These are phyloP conservation scores for Poecilia picta DNA, from an alignment of 2,797 vertebrate genomes.

Conservation along the genomic window DNA sequence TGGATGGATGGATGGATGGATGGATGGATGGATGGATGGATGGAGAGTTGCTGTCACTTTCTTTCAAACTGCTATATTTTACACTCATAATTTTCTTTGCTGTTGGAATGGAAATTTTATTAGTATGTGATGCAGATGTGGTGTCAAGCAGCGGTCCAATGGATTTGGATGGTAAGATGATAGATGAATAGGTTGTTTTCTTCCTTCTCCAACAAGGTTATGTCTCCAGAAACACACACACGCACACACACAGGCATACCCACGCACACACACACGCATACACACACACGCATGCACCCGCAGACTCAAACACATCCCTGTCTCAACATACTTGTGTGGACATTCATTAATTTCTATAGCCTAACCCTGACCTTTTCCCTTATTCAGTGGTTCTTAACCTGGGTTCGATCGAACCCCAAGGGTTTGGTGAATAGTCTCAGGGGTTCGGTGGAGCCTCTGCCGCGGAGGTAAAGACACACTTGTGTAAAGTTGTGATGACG, in stretches of 20 bases:
- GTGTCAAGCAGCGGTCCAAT: background rate
- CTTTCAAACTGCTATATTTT: background rate
- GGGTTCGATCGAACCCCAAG: no score
- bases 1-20: background rate
- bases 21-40: background rate
- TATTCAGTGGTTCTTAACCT: no score
- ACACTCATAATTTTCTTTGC: no score
- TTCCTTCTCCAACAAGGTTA: background rate
- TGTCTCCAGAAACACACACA: background rate
- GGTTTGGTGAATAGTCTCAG: no score
- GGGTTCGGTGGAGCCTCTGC: no score
- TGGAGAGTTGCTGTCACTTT: background rate
- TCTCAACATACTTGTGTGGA: no score
- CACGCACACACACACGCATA: background rate
- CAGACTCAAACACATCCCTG: background rate
- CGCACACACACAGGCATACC: fast-evolving
- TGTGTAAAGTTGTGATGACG: no score
- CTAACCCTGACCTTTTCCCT: no score
- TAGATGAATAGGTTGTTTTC: background rate
- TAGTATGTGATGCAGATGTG: background rate
- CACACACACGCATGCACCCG: background rate
- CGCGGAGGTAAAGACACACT: no score
- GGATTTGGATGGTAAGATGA: background rate
- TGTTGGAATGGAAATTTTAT: background rate
- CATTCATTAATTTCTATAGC: no score